phyloP scores from a whole-genome alignment of 2,113 vertebrate genomes.

The Mobula birostris region DNA sequence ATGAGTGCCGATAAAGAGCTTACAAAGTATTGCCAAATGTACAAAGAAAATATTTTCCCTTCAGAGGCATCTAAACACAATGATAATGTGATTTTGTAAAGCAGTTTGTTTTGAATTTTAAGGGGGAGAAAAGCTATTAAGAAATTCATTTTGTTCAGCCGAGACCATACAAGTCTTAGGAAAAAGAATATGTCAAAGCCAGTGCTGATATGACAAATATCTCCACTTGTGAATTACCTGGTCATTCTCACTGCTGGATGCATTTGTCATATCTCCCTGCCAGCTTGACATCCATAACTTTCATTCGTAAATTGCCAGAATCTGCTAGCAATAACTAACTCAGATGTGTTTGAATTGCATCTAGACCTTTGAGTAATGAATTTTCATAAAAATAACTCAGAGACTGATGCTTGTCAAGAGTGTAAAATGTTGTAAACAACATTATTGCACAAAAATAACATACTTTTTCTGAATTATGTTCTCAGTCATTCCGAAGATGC shows the following conservation, averaged over 20 bases:
- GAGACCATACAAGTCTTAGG: neutral
- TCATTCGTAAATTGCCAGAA: neutral
- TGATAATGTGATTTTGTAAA: slow-evolving; percentile 40
- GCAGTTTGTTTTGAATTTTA: slow-evolving; percentile 39
- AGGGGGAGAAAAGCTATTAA: slow-evolving; percentile 35
- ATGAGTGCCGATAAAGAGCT: neutral
- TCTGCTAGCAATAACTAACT: neutral
- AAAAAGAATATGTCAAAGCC: neutral
- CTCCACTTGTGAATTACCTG: neutral
- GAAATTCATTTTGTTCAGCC: neutral
- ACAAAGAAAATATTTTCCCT: neutral
- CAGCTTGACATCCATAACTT: too few species aligned
- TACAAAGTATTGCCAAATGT: neutral
- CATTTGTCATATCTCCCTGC: neutral
- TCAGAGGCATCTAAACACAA: neutral
- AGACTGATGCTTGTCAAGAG: neutral
- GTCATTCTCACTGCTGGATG: neutral
- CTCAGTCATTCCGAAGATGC: neutral
- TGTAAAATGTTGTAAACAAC: neutral
- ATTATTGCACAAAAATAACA: neutral
- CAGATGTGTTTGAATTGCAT: neutral
- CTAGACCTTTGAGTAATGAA: neutral
- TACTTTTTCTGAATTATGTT: neutral
- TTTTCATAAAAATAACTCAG: neutral
- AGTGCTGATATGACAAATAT: neutral